These are phyloP conservation scores for Amphiprion ocellaris DNA, from an alignment of 2,113 vertebrate species.

Conservation along the genomic window DNA sequence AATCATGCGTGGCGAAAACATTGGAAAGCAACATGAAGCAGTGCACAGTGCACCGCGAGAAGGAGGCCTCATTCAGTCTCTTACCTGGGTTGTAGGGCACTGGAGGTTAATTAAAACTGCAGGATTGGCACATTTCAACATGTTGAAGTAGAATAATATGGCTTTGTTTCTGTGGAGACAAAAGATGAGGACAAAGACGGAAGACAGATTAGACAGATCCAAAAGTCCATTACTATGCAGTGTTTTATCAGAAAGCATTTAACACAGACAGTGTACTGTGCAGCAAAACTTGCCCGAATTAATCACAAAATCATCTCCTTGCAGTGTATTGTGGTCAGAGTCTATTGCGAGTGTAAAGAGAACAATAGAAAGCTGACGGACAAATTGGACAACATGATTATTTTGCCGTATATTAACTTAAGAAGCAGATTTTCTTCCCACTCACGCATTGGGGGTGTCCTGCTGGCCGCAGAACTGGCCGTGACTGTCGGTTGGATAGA, in stretches of 20 bases:
- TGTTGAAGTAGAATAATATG: constrained; percentile 97
- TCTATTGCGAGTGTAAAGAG: constrained; percentile 42
- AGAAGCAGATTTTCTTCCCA: constrained; percentile 50
- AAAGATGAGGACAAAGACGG: constrained; percentile 48
- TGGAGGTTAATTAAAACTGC: constrained; percentile 92
- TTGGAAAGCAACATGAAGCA: constrained; percentile 20
- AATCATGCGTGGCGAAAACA: constrained; percentile 44
- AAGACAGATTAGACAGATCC: constrained; percentile 35
- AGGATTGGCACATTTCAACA: constrained; percentile 93
- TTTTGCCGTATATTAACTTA: constrained; percentile 12
- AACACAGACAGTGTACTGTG: not conserved
- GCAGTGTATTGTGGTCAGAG: constrained; percentile 38
- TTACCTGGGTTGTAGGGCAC: constrained; percentile 98
- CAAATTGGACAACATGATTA: constrained; percentile 52
- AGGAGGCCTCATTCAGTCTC: constrained; percentile 39
- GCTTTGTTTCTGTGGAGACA: constrained; percentile 91
- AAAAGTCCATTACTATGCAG: constrained; percentile 26
- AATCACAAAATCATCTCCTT: constrained; percentile 53
- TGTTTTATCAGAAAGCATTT: constrained; percentile 35
- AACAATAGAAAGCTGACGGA: constrained; percentile 40
- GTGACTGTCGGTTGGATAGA: constrained; percentile 95
- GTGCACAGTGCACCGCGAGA: not conserved
- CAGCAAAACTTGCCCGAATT: constrained; percentile 43
- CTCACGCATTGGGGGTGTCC: constrained; percentile 93
- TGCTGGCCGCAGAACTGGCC: constrained; percentile 96